Base-by-base conservation (phyloP, 2,888 invertebrate genomes). In the Theretra japonica region DNA sequence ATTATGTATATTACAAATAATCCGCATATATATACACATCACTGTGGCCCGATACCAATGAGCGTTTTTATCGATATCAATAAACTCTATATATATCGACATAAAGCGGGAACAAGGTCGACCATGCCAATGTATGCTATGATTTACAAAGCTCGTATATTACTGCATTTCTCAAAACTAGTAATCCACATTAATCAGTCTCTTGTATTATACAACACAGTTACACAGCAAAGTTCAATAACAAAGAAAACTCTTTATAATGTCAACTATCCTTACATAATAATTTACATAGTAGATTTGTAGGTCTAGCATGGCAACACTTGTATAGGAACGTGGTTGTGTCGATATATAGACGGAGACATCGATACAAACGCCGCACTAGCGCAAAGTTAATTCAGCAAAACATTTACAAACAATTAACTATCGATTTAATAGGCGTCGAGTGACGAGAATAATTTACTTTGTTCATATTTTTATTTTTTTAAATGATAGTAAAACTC, bases 381-480 rank as follows among this genome's bases (percentile, higher is more conserved):
- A 56, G 56, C 41, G n/a, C 23, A 21, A 68, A 68, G 68, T 77
- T 75, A 75, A 74, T 75, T 77, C 76, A 73, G 75, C 73, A 72
- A 76, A 77, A 76, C 81, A 82, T 83, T 83, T 83, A 86, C 80
- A 87, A 62, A 84, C 82, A 86, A 84, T 81, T 83, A 88, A 82
- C 83, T 85, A 87, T 65, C 65, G 23, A 65, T 82, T 82, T 85
- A 88, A 86, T 89, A 91, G 88, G 87, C 88, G 88, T 87, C 86
- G 82, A 89, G 83, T 91, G 91, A 92, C 92, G 90, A 92, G 91
- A 92, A 91, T 86, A 86, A 83, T 87, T 88, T 85, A 82, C 79
- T 75, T 80, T 84, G 83, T 84, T 19, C n/a, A 53, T 41, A 19
- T 30, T 56, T 57, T 5, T 72, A 74, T 73, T 77, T 74, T 60